Base-by-base conservation (phyloP, 2,113 vertebrate species). In the Toxotes jaculatrix region DNA sequence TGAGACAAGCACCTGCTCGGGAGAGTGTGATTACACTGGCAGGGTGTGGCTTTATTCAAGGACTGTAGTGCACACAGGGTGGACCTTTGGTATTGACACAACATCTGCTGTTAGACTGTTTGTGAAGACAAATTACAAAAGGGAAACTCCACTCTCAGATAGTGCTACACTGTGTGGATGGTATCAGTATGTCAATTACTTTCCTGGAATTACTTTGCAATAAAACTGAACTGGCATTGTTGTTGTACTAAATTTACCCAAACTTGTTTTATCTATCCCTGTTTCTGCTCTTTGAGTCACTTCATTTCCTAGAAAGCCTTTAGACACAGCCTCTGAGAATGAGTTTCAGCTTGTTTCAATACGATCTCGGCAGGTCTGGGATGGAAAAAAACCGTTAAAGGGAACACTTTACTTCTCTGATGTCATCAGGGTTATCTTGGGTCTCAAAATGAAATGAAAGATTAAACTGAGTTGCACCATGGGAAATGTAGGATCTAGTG, bases 31-130 rank as follows among this genome's bases (percentile, higher is more conserved):
- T 83, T 86, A 80, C 83, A 83, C 45, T 69, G 73, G 70, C 86
- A 88, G 88, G 94, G 94, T 91, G 94, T 89, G 94, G 87, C 88
- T 83, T 68, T 84, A 67, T 86, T 90, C 83, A 82, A 60, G 62
- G 47, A 23, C 49, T 47, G 32, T 14, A 85, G 75, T 57, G 76
- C 75, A 89, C 79, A 92, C 90, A 87, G 78, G 60, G 82, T 88
- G 84, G 89, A 94, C 94, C 92, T 94, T 91, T 92, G 90, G 76
- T 94, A 83, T 94, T 91, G 88, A 94, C 93, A 92, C 83, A 92
- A 79, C 63, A 82, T 71, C 27, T 74, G 56, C 23, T 70, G 40
- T 77, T 38, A 63, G 69, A 76, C 16, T 31, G 11, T 67, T 21
- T 8, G 31, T 8, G 34, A 43, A 82, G 55, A 49, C 23, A 4